Evolutionary conservation across 2,113 vertebrate species (phyloP), one percentile per base, ranked within the genome.

Genomic region (Sigmodon hispidus): DNA sequence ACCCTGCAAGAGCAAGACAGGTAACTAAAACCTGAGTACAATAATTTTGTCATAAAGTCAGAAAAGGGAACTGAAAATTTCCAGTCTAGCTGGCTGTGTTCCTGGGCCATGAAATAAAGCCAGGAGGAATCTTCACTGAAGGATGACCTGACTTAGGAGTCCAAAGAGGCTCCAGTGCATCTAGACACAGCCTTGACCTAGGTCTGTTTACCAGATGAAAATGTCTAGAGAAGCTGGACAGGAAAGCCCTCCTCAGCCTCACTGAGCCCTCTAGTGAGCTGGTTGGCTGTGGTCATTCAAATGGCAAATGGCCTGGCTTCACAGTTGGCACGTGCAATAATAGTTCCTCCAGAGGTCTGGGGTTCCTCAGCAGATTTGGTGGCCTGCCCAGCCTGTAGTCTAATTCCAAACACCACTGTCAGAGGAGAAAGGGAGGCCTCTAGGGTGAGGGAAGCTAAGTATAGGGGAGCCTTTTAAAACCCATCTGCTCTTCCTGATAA

Each of bases 381-480:
- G 94, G 43, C 26, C 61, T 43, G 59, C 87, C 83, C 87, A 72
- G 79, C 48, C 80, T 45, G 26, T 69, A 13, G 1, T 55, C 93
- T 31, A 65, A 55, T 73, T 80, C 86, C 45, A 89, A 50, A 61
- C 21, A 55, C 29, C 22, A 31, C 86, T 57, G 19, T 52, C 80
- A 34, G 31, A 45, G 22, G 55, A 85, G 48, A 3, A 3, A 12
- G 76, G 8, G 31, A 86, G 52, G 65, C 63, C 85, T 81, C 90
- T 34, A 72, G 75, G 94, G 43, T 5, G 29, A 52, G 48, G 6
- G 5, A 65, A 88, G 86, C n/a, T 92, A 85, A 93, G 65, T 34
- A 21, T 50, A 40, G 69, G 52, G 79, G 86, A 91, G 59, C 70
- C 65, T 89, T 95, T 94, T n/a, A 93, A 94, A 96, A 94, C 67